phyloP scores from a whole-genome alignment of 2,797 vertebrate species.

The Anabas testudineus region DNA sequence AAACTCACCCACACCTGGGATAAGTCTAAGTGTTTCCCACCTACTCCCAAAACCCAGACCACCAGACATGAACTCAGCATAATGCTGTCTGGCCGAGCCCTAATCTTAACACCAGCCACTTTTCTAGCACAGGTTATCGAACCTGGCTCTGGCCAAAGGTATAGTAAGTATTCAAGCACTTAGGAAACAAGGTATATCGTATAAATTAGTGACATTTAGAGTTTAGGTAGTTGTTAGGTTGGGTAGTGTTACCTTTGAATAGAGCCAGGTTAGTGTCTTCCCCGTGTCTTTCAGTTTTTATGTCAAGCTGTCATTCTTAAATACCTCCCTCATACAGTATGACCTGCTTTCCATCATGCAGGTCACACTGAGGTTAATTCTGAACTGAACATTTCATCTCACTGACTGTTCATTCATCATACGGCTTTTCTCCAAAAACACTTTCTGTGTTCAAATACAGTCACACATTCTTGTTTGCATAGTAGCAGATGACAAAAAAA shows the following conservation, averaged over 20 bases:
- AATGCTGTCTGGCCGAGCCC: conserved; percentile 53
- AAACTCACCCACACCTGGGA: conserved; percentile 61
- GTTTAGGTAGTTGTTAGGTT: too few species aligned
- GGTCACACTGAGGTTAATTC: conserved; percentile 25
- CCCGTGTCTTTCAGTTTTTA: not conserved
- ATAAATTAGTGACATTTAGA: not conserved
- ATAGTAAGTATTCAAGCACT: too few species aligned
- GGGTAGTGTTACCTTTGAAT: not conserved
- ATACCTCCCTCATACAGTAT: not conserved
- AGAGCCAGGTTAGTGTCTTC: not conserved
- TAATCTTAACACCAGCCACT: conserved; percentile 27
- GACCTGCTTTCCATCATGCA: conserved; percentile 3
- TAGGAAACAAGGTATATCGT: not conserved
- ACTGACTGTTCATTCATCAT: conserved; percentile 31
- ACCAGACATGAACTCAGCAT: conserved; percentile 74
- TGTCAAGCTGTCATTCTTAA: not conserved
- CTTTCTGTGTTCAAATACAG: conserved; percentile 20
- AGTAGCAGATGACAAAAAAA: conserved; percentile 21
- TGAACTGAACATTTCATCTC: conserved; percentile 34
- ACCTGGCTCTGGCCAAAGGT: not conserved
- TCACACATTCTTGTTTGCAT: conserved; percentile 27
- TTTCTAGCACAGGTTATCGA: not conserved
- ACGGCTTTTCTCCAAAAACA: conserved; percentile 17
- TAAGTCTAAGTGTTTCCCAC: conserved; percentile 39
- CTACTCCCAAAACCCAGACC: conserved; percentile 45